These are phyloP conservation scores for Lophura nycthemera DNA, from an alignment of 2,113 vertebrate genomes.

Conservation along the genomic window DNA sequence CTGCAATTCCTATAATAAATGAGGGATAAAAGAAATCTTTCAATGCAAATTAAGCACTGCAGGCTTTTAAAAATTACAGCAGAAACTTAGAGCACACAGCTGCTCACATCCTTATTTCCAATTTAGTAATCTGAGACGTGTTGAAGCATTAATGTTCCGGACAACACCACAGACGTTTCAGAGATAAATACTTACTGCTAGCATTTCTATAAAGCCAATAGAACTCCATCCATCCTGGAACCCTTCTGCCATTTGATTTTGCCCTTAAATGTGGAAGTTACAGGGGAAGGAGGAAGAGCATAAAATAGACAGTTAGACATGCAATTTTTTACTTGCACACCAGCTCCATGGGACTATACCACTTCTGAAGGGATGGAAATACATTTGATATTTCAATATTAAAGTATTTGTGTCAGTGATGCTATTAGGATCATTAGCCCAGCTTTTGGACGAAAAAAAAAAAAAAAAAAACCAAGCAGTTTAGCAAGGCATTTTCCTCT, in stretches of 20 bases:
- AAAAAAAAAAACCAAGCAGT: no score
- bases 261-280: background rate
- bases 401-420: background rate
- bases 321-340: accelerated
- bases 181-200: background rate
- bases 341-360: background rate
- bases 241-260: background rate
- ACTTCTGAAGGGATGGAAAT: background rate
- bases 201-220: background rate
- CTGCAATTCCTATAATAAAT: slow-evolving; percentile 8
- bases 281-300: background rate
- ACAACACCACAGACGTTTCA: background rate
- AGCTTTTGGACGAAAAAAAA: background rate
- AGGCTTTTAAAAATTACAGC: slow-evolving; percentile 1
- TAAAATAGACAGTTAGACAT: background rate
- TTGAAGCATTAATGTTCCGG: background rate
- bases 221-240: background rate
- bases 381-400: background rate
- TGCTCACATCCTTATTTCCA: slow-evolving; percentile 5
- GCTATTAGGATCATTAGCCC: background rate
- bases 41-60: slow-evolving; percentile 6
- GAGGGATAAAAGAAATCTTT: slow-evolving; percentile 3
- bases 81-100: background rate
- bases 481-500: background rate
- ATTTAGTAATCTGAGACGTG: background rate